These are phyloP conservation scores for Antechinus stuartii DNA, from an alignment of 2,113 vertebrate species.

Conservation along the genomic window DNA sequence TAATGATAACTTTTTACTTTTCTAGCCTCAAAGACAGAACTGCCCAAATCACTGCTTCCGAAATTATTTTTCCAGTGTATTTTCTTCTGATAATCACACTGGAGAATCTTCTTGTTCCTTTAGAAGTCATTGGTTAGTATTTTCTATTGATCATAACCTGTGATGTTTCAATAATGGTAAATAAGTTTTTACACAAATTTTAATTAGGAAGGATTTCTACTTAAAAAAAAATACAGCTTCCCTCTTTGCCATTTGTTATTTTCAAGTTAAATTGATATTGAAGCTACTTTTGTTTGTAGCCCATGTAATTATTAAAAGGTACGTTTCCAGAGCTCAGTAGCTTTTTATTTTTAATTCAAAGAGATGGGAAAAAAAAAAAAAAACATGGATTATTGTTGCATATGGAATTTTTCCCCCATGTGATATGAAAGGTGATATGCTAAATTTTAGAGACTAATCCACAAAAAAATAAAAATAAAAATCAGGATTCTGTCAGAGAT, in stretches of 20 bases:
- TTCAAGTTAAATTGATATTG: background rate
- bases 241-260: constrained; percentile 6
- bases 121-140: constrained; percentile 84
- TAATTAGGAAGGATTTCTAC: constrained; percentile 7
- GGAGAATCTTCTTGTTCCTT: constrained; percentile 78
- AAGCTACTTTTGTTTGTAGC: constrained; percentile 27
- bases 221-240: background rate
- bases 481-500: constrained; percentile 12
- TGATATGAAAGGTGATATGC: background rate
- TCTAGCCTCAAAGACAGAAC: constrained; percentile 84
- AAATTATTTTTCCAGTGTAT: constrained; percentile 74
- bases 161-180: constrained; percentile 42
- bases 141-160: constrained; percentile 48
- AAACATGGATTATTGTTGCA: background rate
- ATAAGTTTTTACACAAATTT: constrained; percentile 57
- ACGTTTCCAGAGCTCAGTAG: background rate
- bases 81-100: constrained; percentile 73
- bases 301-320: background rate
- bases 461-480: background rate
- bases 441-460: background rate
- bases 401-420: background rate
- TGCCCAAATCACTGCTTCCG: constrained; percentile 80
- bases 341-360: constrained; percentile 15
- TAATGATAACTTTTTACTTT: constrained; percentile 64
- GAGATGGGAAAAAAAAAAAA: background rate